phyloP scores from a whole-genome alignment of 2,888 invertebrate genomes.

The Fragum sueziense region DNA sequence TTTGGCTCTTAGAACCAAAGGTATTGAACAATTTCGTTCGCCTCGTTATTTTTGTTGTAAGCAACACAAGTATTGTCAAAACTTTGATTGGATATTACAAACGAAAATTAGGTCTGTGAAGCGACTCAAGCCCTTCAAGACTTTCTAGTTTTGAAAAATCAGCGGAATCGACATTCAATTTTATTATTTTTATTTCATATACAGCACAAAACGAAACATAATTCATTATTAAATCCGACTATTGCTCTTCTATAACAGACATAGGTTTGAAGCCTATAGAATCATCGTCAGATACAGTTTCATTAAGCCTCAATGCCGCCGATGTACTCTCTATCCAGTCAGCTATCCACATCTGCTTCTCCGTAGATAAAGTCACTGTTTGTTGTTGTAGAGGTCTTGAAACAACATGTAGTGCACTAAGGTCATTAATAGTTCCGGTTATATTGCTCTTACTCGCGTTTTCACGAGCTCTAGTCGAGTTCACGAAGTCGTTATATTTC shows the following conservation, averaged over 20 bases:
- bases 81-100: too few species aligned
- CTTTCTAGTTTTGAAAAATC: too few species aligned
- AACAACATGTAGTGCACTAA: slow-evolving; percentile 42
- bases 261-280: slow-evolving; percentile 36
- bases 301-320: slow-evolving; percentile 43
- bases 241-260: slow-evolving; percentile 55
- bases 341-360: slow-evolving; percentile 57
- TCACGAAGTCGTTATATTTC: slow-evolving; percentile 57
- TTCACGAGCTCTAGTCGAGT: slow-evolving; percentile 52
- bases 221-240: too few species aligned
- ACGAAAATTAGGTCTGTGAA: too few species aligned
- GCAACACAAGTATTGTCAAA: too few species aligned
- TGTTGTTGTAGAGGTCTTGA: slow-evolving; percentile 34
- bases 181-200: too few species aligned
- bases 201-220: too few species aligned
- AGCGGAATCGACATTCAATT: too few species aligned
- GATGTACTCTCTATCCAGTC: slow-evolving; percentile 60
- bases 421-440: slow-evolving; percentile 48
- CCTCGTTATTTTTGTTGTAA: too few species aligned
- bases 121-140: too few species aligned
- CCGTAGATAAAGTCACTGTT: slow-evolving; percentile 41
- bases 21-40: too few species aligned
- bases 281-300: slow-evolving; percentile 24
- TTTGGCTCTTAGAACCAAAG: too few species aligned
- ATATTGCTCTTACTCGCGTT: slow-evolving; percentile 43